phyloP scores from a whole-genome alignment of 2,113 vertebrate species.

The Cynoglossus semilaevis region DNA sequence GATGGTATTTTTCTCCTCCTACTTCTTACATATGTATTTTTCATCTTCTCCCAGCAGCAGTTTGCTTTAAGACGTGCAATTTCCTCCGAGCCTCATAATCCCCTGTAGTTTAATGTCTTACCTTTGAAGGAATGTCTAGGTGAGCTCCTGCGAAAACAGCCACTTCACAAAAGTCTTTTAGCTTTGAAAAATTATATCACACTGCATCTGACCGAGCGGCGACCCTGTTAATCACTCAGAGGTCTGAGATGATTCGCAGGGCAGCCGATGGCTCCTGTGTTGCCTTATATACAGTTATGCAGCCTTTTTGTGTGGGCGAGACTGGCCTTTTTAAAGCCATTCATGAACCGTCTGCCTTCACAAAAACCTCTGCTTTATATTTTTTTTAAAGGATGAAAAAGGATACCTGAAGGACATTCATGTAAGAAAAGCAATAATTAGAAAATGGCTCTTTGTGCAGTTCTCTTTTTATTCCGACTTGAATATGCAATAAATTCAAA shows the following conservation, averaged over 20 bases:
- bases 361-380: too few relatives aligned
- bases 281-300: too few relatives aligned
- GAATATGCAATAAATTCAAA: too few relatives aligned
- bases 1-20: constrained; percentile 62
- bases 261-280: too few relatives aligned
- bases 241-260: not conserved
- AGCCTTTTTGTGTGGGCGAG: too few relatives aligned
- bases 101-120: constrained; percentile 67
- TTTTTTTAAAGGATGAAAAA: too few relatives aligned
- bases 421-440: too few relatives aligned
- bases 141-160: constrained; percentile 35
- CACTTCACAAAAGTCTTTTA: constrained; percentile 17
- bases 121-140: constrained; percentile 54
- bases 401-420: too few relatives aligned
- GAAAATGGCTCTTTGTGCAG: too few relatives aligned
- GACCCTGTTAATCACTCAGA: constrained; percentile 12
- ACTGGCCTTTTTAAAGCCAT: too few relatives aligned
- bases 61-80: constrained; percentile 67
- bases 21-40: constrained; percentile 70
- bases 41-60: constrained; percentile 51
- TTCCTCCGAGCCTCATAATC: constrained; percentile 33
- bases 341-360: too few relatives aligned
- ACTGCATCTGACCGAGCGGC: constrained; percentile 8
- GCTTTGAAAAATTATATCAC: constrained; percentile 12
- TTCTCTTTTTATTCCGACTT: too few relatives aligned